phyloP scores from a whole-genome alignment of 2,113 vertebrate genomes.

The Myodes glareolus region DNA sequence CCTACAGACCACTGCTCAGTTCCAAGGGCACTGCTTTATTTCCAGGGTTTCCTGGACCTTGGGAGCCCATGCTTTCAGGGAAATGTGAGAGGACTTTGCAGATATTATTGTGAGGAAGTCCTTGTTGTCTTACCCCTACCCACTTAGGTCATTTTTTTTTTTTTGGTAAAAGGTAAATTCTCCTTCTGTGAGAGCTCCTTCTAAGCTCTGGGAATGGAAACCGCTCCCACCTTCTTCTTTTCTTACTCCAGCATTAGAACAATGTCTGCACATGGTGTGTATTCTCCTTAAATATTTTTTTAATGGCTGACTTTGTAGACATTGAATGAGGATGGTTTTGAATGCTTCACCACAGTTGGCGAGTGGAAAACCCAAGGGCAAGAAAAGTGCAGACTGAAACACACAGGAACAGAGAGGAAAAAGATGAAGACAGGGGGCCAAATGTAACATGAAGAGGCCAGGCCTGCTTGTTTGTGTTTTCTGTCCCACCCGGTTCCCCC shows the following conservation, averaged over 20 bases:
- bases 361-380: not conserved
- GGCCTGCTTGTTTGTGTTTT: too few relatives aligned
- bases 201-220: not conserved
- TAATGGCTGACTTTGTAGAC: not conserved
- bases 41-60: not conserved
- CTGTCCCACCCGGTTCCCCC: too few relatives aligned
- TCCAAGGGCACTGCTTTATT: not conserved
- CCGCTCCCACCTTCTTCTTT: not conserved
- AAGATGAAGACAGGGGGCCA: not conserved
- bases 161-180: not conserved
- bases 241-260: not conserved
- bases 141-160: not conserved
- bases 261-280: too few relatives aligned
- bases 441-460: too few relatives aligned
- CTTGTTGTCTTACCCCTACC: too few relatives aligned
- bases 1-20: rapidly evolving
- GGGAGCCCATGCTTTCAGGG: not conserved
- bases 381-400: not conserved
- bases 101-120: not conserved
- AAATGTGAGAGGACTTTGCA: not conserved
- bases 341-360: not conserved
- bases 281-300: not conserved
- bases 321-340: not conserved
- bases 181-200: not conserved
- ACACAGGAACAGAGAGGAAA: not conserved